A percentile compares a stretch with the other conserved stretches of the same genome.
Evolutionary conservation across 1,140 invertebrate genomes (phyloP).

Genomic region (Calycopis cecrops): DNA sequence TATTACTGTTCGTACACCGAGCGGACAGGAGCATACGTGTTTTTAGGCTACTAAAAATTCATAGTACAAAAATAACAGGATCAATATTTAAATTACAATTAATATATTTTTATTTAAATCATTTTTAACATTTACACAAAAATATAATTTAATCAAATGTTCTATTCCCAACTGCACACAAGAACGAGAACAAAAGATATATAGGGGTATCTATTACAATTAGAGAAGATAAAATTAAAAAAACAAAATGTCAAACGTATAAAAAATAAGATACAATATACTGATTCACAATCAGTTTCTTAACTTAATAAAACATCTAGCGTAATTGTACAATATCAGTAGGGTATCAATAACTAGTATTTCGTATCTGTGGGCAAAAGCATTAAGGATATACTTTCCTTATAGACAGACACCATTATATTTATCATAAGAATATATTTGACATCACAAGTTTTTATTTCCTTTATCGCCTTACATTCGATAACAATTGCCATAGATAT

Average conservation of each 20-base stretch:
- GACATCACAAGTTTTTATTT: too few relatives aligned
- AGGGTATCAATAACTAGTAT: constrained; percentile 7
- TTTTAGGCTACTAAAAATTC: too few relatives aligned
- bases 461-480: too few relatives aligned
- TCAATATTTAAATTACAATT: too few relatives aligned
- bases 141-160: background rate
- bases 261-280: constrained; percentile 36
- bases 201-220: constrained; percentile 3
- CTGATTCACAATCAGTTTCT: constrained; percentile 55
- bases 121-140: too few relatives aligned
- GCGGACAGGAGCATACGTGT: too few relatives aligned
- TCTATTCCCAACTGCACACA: constrained; percentile 16
- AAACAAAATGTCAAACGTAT: constrained; percentile 47
- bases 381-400: background rate
- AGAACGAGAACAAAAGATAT: constrained; percentile 13
- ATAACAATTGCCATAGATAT: too few relatives aligned
- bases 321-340: constrained; percentile 17
- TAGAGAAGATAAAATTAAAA: constrained; percentile 15
- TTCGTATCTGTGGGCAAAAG: constrained; percentile 13
- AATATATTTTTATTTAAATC: too few relatives aligned
- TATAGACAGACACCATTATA: too few relatives aligned
- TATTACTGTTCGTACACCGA: too few relatives aligned
- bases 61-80: too few relatives aligned
- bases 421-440: too few relatives aligned
- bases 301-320: constrained; percentile 14